Evolutionary conservation across 1,140 invertebrate species (phyloP), one percentile per base, ranked within the genome.

Genomic region (Trichogramma pretiosum): DNA sequence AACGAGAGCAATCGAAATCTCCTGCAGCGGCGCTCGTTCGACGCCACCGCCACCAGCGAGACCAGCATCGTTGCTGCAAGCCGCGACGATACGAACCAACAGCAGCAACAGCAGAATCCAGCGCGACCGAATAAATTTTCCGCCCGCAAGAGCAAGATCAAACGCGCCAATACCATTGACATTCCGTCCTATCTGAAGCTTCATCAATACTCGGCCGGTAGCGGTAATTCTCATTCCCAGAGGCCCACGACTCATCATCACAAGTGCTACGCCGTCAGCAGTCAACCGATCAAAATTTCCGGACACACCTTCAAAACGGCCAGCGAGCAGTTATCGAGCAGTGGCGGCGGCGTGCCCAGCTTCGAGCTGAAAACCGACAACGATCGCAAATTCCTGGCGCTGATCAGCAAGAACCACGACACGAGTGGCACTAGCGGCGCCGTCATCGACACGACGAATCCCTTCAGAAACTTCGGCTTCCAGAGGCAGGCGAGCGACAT

Each of bases 101-200:
- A 57, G 28, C 56, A 68, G 39, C 23, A 55, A 62, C 67, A 30
- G 47, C 53, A 41, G 46, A 55, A 8, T 4, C 45, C 53, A 32
- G 52, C 46, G 13, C 56, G 19, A 22, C 59, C 63, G 2, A 78
- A 75, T 50, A 74, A 82, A 52, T 84, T 83, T 50, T 75, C 67
- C 24, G 77, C 67, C 28, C 86, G 85, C 56, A 86, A 85, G 57
- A 71, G 79, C 3, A 80, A 83, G 54, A 87, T 89, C 77, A 90
- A 89, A 70, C 74, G 88, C 18, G 87, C 87, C 0, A 91, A 91
- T 48, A 91, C 87, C 2, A 88, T 91, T 49, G 87, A 91, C 58
- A 88, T 90, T 59, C 85, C 86, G 1, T 85, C 85, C 60, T 81
- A 70, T 32, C 32, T 68, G n/a, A 68, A 70, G 17, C 50, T 72